Base-by-base conservation (phyloP, 2,888 invertebrate genomes). In the Drosophila anomalata region DNA sequence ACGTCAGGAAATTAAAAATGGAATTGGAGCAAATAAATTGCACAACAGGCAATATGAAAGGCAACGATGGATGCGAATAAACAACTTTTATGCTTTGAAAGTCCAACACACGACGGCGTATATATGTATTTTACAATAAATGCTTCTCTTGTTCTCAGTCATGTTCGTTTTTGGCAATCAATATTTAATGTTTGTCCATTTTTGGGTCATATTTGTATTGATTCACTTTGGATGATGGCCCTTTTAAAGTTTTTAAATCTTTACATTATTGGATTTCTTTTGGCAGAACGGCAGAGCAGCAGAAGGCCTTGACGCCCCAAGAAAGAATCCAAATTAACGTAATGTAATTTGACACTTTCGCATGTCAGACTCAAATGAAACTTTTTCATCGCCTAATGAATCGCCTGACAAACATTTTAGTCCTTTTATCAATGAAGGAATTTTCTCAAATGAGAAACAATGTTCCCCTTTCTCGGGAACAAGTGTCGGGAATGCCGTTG, bases 311-410 rank as follows among this genome's bases (percentile, higher is more conserved):
- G n/a, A 36, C 14, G 2, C 36, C 57, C 59, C 24, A 41, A 62
- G 50, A 70, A 66, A 58, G 77, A 81, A 78, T 80, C 56, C 60
- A 84, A 81, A 83, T 84, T 71, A 81, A 78, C 54, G 75, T 71
- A 70, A 87, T 82, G 62, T 82, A 81, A 83, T 81, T 87, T 83
- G 82, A 87, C 82, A 81, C 69, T 78, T 67, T 42, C 42, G 63
- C 77, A 47, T 78, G 87, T 83, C 87, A 83, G 73, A 73, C 73
- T 69, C 77, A 71, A 72, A 59, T 51, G 60, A 83, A 80, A 73
- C 61, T 74, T 74, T 56, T 36, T 36, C 61, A 72, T 69, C 66
- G 69, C 65, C 76, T 72, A 76, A 77, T 73, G 72, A 77, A 69
- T 67, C 69, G 67, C 66, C 78, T 60, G 70, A 73, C 68, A 66